These are phyloP conservation scores for Charanyca ferruginea DNA, from an alignment of 2,888 invertebrate genomes.

Conservation along the genomic window DNA sequence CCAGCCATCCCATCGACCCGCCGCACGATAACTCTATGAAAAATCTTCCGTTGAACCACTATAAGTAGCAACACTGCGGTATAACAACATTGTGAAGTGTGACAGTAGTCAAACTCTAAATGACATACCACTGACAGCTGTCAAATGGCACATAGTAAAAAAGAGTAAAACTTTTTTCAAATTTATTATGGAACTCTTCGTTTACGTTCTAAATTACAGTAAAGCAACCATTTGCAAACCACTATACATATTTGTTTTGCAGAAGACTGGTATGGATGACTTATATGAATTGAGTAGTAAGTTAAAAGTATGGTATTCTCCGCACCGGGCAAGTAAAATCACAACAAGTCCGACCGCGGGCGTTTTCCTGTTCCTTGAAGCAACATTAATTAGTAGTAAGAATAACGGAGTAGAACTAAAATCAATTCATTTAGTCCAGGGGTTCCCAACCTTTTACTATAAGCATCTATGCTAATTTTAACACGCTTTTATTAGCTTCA, in stretches of 20 bases:
- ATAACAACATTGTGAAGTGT: not conserved
- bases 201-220: not conserved
- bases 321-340: no score
- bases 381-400: no score
- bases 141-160: constrained; percentile 37
- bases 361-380: no score
- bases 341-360: no score
- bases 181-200: rapidly evolving
- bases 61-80: not conserved
- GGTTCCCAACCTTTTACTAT: no score
- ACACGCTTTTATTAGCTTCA: no score
- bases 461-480: no score
- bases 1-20: no score
- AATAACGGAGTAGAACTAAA: no score
- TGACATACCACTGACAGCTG: constrained; percentile 38
- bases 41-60: not conserved
- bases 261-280: constrained; percentile 21
- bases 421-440: no score
- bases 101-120: constrained; percentile 16
- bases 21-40: no score
- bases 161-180: constrained; percentile 7
- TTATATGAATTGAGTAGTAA: constrained; percentile 10
- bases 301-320: no score
- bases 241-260: not conserved
- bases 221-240: not conserved